Percentiles rank a stretch among this genome's conserved stretches.
Conservation (phyloP, 2,888 invertebrate species). For the Cataglyphis rosenhaueri region DNA sequence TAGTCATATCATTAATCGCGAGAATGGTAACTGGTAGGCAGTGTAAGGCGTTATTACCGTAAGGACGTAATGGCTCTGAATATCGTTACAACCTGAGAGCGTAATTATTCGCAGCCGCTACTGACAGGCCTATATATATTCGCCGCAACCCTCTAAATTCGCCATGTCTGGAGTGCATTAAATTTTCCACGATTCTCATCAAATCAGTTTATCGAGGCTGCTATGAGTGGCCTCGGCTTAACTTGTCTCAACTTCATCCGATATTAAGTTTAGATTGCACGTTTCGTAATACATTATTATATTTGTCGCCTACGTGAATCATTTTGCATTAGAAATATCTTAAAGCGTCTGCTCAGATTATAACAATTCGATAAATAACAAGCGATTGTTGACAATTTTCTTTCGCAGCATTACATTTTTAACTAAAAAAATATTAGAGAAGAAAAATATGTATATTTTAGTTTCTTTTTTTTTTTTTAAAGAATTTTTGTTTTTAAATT, state of each 20-base stretch:
- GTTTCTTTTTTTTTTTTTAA: not conserved
- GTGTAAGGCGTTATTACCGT: constrained; percentile 19
- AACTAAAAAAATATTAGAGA: not conserved
- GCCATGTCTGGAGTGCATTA: constrained; percentile 5
- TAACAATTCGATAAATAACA: not conserved
- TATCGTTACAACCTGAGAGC: constrained; percentile 46
- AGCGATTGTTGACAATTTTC: not conserved
- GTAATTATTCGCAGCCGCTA: constrained; percentile 46
- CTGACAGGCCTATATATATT: constrained; percentile 17
- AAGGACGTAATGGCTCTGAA: constrained; percentile 31
- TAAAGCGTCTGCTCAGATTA: not conserved
- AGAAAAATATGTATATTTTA: constrained; percentile 2
- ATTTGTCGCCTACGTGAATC: not conserved
- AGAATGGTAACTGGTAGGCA: not conserved
- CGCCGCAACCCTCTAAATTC: constrained; percentile 11
- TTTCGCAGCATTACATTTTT: not conserved
- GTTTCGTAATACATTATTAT: not conserved
- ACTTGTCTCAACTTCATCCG: not conserved
- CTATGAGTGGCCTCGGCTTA: not conserved
- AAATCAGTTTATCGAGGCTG: not conserved
- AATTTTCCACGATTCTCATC: constrained; percentile 32
- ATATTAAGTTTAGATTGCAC: constrained; percentile 18
- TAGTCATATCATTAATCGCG: not conserved
- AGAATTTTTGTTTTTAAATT: not conserved
- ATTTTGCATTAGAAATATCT: not conserved